These are phyloP conservation scores for Todiramphus chloris DNA, from an alignment of 2,113 vertebrate species.

Conservation along the genomic window DNA sequence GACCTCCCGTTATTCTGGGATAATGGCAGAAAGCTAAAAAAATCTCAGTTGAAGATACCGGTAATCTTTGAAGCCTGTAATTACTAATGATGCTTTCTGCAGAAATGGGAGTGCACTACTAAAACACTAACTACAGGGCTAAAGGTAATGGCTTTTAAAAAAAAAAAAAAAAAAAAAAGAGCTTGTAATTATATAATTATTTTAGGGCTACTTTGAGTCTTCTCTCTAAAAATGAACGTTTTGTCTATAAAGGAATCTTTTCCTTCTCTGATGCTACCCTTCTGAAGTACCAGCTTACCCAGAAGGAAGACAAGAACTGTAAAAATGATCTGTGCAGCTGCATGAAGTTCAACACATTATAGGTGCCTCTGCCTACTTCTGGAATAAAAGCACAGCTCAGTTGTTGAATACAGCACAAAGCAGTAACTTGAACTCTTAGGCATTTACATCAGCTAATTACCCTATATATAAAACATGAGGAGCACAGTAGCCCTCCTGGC, in stretches of 20 bases:
- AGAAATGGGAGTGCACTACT: background rate
- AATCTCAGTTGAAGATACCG: background rate
- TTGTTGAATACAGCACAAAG: background rate
- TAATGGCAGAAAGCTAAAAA: background rate
- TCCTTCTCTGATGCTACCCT: background rate
- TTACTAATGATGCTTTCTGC: conserved; percentile 8
- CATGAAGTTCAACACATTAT: background rate
- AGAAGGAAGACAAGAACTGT: background rate
- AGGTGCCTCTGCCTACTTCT: background rate
- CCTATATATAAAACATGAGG: background rate
- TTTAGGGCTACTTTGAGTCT: background rate
- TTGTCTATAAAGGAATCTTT: background rate
- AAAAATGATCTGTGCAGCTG: background rate
- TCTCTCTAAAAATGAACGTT: background rate
- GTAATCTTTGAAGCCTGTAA: background rate
- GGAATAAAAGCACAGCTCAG: background rate
- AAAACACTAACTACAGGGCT: background rate
- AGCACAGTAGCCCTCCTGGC: background rate
- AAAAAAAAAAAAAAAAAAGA: background rate
- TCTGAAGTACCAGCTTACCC: background rate
- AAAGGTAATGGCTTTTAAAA: background rate
- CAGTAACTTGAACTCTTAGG: background rate
- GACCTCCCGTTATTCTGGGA: background rate
- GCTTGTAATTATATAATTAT: background rate
- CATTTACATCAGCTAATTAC: background rate